phyloP scores from a whole-genome alignment of 2,888 invertebrate genomes.

The Chloroclysta siterata region DNA sequence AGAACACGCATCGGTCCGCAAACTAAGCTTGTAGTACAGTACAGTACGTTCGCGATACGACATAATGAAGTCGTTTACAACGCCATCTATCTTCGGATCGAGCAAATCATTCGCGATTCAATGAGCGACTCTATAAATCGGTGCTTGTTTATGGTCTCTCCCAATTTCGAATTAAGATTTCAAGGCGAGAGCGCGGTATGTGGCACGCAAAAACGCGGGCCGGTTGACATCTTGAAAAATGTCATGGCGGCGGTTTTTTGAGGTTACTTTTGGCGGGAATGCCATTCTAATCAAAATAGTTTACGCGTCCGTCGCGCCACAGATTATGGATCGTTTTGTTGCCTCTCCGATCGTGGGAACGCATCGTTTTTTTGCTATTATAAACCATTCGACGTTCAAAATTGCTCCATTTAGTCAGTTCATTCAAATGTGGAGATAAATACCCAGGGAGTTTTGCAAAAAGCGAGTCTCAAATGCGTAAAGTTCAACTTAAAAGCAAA shows the following conservation, averaged over 20 bases:
- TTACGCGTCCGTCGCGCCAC: conserved; percentile 68
- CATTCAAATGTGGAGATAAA: conserved; percentile 30
- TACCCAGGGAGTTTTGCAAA: conserved; percentile 14
- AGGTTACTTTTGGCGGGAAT: conserved; percentile 73
- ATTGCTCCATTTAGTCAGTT: conserved; percentile 35
- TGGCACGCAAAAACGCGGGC: conserved; percentile 70
- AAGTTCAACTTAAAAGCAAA: conserved; percentile 21
- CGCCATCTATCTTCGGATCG: conserved; percentile 55
- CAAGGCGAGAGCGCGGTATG: conserved; percentile 71
- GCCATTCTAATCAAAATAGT: conserved; percentile 85
- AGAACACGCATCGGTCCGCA: conserved; percentile 48
- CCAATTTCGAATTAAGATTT: conserved; percentile 77
- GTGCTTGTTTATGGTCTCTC: conserved; percentile 56
- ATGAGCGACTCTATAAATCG: conserved; percentile 69
- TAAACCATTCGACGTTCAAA: conserved; percentile 29
- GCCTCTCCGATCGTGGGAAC: conserved; percentile 67
- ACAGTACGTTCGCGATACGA: conserved; percentile 47
- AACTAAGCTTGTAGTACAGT: conserved; percentile 34
- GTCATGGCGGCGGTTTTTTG: conserved; percentile 69
- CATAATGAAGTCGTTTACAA: conserved; percentile 71
- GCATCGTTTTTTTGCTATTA: conserved; percentile 53
- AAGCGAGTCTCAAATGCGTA: conserved; percentile 19
- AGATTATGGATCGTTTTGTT: conserved; percentile 59
- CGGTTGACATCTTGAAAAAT: conserved; percentile 79
- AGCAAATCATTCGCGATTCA: conserved; percentile 63